phyloP scores from a whole-genome alignment of 2,888 invertebrate species.

The Drosophila mimetica region DNA sequence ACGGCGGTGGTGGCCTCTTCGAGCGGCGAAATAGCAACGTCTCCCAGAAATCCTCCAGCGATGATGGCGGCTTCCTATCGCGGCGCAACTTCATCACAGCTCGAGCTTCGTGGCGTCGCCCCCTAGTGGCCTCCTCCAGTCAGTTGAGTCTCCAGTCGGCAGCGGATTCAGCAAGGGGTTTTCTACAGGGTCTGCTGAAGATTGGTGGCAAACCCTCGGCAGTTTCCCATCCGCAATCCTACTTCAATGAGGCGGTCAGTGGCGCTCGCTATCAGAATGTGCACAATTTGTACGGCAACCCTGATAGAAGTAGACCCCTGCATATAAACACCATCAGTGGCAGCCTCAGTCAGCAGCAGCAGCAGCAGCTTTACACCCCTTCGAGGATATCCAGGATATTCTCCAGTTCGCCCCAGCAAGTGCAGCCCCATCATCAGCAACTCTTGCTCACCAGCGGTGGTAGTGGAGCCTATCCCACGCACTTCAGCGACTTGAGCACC shows the following conservation, averaged over 20 bases:
- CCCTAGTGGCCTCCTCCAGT: slow-evolving; percentile 88
- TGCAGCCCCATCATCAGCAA: slow-evolving; percentile 60
- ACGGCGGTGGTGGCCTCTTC: slow-evolving; percentile 55
- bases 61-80: slow-evolving; percentile 93
- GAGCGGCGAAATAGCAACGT: slow-evolving; percentile 86
- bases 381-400: slow-evolving; percentile 86
- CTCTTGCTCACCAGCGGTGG: slow-evolving; percentile 45
- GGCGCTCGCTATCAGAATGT: slow-evolving; percentile 83
- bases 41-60: slow-evolving; percentile 88
- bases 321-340: slow-evolving; percentile 84
- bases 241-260: slow-evolving; percentile 48
- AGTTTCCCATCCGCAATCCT: slow-evolving; percentile 1
- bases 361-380: slow-evolving; percentile 81
- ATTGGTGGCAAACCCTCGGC: slow-evolving; percentile 65
- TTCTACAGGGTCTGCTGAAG: slow-evolving; percentile 83
- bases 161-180: slow-evolving; percentile 86
- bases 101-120: slow-evolving; percentile 88
- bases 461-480: slow-evolving; percentile 78
- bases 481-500: slow-evolving; percentile 94
- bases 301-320: slow-evolving; percentile 82
- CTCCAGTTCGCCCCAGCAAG: slow-evolving; percentile 87
- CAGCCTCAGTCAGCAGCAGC: slow-evolving; percentile 58
- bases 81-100: slow-evolving; percentile 85
- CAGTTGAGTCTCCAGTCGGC: slow-evolving; percentile 89
- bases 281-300: slow-evolving; percentile 75